phyloP scores from a whole-genome alignment of 2,113 vertebrate genomes.

The Callionymus lyra region DNA sequence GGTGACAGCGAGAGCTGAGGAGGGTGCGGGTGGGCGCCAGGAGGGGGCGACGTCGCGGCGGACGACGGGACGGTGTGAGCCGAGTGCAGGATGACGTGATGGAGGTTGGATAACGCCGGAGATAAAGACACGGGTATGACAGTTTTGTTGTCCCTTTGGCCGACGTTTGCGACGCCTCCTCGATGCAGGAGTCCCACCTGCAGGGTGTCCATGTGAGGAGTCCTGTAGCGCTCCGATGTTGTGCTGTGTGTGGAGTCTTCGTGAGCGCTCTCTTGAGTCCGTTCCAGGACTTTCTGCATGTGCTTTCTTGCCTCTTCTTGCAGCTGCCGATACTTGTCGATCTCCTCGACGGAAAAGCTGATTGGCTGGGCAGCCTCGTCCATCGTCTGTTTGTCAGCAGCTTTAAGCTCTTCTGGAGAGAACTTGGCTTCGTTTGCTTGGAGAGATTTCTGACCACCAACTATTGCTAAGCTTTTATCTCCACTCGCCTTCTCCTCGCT shows the following conservation, averaged over 20 bases:
- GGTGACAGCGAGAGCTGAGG: slow-evolving; percentile 52
- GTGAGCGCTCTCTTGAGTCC: slow-evolving; percentile 63
- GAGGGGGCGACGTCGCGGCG: slow-evolving; percentile 51
- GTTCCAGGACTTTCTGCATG: slow-evolving; percentile 84
- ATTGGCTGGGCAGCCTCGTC: slow-evolving; percentile 72
- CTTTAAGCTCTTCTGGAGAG: slow-evolving; percentile 53
- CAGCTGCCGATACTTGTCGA: slow-evolving; percentile 89
- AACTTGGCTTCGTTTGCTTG: slow-evolving; percentile 54
- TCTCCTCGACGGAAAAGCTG: slow-evolving; percentile 89
- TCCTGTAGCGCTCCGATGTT: slow-evolving; percentile 12
- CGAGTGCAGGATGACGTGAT: slow-evolving; percentile 76
- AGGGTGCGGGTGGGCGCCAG: slow-evolving; percentile 66
- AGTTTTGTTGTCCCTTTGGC: slow-evolving; percentile 28
- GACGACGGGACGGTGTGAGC: slow-evolving; percentile 58
- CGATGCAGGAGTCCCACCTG: slow-evolving; percentile 30
- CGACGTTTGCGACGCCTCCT: slow-evolving; percentile 23
- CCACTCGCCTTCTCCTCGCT: slow-evolving; percentile 37
- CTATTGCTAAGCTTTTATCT: no score
- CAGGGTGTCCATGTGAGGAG: slow-evolving; percentile 44
- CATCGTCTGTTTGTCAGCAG: slow-evolving; percentile 59
- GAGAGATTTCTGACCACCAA: slow-evolving; percentile 47
- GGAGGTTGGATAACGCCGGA: slow-evolving; percentile 69
- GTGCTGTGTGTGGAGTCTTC: slow-evolving; percentile 29
- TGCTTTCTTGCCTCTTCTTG: slow-evolving; percentile 94
- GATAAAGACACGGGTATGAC: slow-evolving; percentile 30